Evolutionary conservation across 2,888 invertebrate genomes (phyloP).

Genomic region (Lymantria monacha): DNA sequence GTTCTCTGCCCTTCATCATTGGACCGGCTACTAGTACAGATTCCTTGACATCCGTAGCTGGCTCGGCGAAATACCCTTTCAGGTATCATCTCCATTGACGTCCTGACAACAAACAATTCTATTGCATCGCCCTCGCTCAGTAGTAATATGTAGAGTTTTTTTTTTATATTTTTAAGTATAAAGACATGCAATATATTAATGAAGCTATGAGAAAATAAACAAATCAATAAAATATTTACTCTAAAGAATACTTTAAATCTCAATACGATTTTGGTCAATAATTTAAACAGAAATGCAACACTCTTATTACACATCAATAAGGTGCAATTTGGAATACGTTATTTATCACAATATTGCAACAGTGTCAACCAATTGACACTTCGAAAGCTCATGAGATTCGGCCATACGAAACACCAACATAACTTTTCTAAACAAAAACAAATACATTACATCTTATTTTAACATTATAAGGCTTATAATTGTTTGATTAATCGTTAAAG

Average conservation of each 20-base stretch:
- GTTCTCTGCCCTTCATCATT: too few species aligned
- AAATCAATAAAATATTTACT: slow-evolving; percentile 25
- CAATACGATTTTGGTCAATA: slow-evolving; percentile 26
- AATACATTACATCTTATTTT: slow-evolving; percentile 2
- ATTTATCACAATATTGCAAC: slow-evolving; percentile 34
- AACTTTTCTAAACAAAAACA: slow-evolving; percentile 12
- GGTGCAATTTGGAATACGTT: slow-evolving; percentile 21
- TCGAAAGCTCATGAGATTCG: slow-evolving; percentile 48
- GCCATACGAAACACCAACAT: slow-evolving; percentile 33
- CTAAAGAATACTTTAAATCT: slow-evolving; percentile 24
- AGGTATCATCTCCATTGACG: too few species aligned
- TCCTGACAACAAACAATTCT: too few species aligned
- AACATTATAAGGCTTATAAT: slow-evolving; percentile 15
- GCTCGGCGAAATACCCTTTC: too few species aligned
- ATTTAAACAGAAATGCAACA: slow-evolving; percentile 3
- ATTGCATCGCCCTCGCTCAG: too few species aligned
- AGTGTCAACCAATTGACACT: slow-evolving; percentile 57
- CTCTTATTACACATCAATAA: slow-evolving; percentile 18
- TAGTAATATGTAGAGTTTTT: too few species aligned
- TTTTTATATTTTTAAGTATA: too few species aligned
- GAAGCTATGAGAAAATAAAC: slow-evolving; percentile 33
- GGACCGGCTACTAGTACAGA: too few species aligned
- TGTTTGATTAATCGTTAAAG: not conserved
- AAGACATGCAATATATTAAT: not conserved
- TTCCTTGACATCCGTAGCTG: too few species aligned